Evolutionary conservation across 2,888 invertebrate genomes (phyloP).

Genomic region (Drosophila bunnanda): DNA sequence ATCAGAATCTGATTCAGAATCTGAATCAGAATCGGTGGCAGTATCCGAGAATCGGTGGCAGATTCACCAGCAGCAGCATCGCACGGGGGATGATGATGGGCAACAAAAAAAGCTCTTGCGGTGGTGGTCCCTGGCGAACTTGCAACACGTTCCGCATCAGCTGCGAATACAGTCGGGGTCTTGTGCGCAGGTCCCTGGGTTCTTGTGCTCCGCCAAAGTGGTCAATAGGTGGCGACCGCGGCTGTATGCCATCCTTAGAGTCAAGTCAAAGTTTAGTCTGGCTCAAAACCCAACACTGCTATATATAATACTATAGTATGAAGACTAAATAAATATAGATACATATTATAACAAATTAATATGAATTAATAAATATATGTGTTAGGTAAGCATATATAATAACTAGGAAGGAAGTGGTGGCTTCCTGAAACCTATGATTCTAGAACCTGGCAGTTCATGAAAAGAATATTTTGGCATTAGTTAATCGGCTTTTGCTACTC

Average conservation of each 20-base stretch:
- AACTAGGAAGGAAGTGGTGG: no score
- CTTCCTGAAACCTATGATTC: no score
- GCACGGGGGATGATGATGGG: conserved; percentile 39
- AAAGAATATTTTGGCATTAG: no score
- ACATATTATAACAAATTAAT: no score
- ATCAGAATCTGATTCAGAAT: neutral
- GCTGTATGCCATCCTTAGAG: neutral
- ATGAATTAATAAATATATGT: no score
- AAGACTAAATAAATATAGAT: no score
- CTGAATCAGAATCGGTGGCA: conserved; percentile 7
- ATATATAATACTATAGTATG: no score
- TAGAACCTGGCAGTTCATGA: no score
- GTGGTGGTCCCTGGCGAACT: conserved; percentile 15
- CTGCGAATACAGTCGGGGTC: neutral
- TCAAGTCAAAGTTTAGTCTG: neutral
- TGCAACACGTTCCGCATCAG: conserved; percentile 6
- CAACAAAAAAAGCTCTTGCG: conserved; percentile 18
- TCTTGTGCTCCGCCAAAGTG: neutral
- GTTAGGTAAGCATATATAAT: no score
- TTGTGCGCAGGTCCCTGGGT: conserved; percentile 7
- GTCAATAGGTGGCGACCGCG: conserved; percentile 15
- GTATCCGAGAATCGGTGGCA: neutral
- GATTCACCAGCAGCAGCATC: conserved; percentile 23
- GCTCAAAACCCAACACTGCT: neutral
- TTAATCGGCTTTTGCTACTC: no score